Base-by-base conservation (phyloP, 1,140 invertebrate genomes). In the Leptinotarsa lineolata region DNA sequence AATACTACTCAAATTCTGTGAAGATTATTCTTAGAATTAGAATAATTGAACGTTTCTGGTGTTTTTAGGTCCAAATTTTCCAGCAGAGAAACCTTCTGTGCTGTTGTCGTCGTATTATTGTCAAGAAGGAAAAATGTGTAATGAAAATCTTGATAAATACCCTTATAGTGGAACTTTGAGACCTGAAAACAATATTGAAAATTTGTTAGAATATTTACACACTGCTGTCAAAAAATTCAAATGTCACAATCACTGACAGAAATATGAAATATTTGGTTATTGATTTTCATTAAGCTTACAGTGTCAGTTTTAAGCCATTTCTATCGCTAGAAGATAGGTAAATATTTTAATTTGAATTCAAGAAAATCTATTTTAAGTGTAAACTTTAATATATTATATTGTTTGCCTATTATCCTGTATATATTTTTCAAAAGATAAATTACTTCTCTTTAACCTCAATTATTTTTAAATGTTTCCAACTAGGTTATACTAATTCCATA, bases 91-190 rank as follows among this genome's bases (percentile, higher is more conserved):
- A 69, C 83, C 84, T 11, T 78, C 48, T 24, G 77, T 83, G 15
- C 59, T 75, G 18, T 69, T 84, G 20, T 76, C 76, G 21, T 83
- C 83, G 11, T 65, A 84, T 6, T 81, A 81, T 76, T 79, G 82
- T 69, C 73, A 78, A 30, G 24, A 78, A 71, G 78, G 78, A 59
- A 80, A 76, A 67, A 74, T 76, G 24, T 81, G 78, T 68, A 70
- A 67, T 44, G 54, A 73, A 39, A 67, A 68, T 22, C 44, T 79
- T 16, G 70, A 77, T 15, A 75, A 77, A 63, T 84, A 80, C 72
- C 78, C 75, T 8, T 83, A 81, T 59, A 77, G 77, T 74, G 73
- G 80, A 11, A 61, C 72, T 21, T 68, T 48, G 20, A 67, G 45
- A 54, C 66, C 67, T 22, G 78, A 81, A 45, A 69, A 71, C 54